Percentiles rank a stretch among this genome's conserved stretches.
phyloP scores from a whole-genome alignment of 2,888 invertebrate genomes.

The Mongoloraphidia duomilia region DNA sequence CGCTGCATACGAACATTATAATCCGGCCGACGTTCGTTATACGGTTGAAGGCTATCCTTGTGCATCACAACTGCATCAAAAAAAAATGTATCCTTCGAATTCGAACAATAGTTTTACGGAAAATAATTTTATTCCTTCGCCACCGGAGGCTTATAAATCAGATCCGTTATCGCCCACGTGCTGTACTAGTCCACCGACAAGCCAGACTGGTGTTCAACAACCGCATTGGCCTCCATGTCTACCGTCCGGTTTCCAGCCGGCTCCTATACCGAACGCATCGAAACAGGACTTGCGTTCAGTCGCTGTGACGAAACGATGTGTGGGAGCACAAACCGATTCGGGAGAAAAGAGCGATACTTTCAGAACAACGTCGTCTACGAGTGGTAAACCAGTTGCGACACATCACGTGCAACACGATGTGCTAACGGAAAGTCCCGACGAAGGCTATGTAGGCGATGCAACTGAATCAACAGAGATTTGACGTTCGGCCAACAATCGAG shows the following conservation, averaged over 20 bases:
- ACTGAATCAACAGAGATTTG: slow-evolving; percentile 54
- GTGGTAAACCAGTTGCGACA: slow-evolving; percentile 1
- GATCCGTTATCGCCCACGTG: slow-evolving; percentile 32
- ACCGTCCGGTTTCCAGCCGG: slow-evolving; percentile 26
- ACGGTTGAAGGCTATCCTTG: slow-evolving; percentile 67
- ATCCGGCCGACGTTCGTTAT: slow-evolving; percentile 46
- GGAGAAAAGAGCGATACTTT: slow-evolving; percentile 17
- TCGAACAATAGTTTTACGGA: slow-evolving; percentile 28
- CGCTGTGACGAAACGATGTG: slow-evolving; percentile 39
- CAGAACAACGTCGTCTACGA: slow-evolving; percentile 1
- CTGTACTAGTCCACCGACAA: slow-evolving; percentile 17
- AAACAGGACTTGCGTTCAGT: slow-evolving; percentile 18
- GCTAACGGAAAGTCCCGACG: slow-evolving; percentile 71
- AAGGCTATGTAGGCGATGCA: slow-evolving; percentile 71
- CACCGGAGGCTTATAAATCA: slow-evolving; percentile 54
- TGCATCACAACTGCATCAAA: slow-evolving; percentile 14
- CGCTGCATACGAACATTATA: slow-evolving; percentile 36
- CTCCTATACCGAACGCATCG: slow-evolving; percentile 21
- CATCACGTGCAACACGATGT: slow-evolving; percentile 20
- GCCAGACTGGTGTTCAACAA: slow-evolving; percentile 20
- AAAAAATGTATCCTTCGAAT: slow-evolving; percentile 3
- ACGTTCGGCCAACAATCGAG: slow-evolving; percentile 28
- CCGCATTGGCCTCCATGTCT: slow-evolving; percentile 39
- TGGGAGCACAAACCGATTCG: slow-evolving; percentile 43
- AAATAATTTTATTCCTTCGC: slow-evolving; percentile 47